Evolutionary conservation across 2,113 vertebrate species (phyloP).

Genomic region (Terrapene triunguis): DNA sequence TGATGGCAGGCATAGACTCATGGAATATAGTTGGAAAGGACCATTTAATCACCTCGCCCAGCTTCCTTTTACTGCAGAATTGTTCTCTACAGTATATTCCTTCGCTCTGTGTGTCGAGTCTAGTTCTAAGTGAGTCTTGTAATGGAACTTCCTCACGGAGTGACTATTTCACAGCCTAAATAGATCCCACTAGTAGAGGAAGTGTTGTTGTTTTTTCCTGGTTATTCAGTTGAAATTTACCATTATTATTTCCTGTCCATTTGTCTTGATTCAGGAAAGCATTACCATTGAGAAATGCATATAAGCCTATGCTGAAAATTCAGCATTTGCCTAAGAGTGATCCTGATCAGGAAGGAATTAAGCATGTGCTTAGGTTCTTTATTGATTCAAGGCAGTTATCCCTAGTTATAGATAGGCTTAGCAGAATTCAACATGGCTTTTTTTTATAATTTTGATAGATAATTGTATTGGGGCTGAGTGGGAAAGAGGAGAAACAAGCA

Average conservation of each 20-base stretch:
- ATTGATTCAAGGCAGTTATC: not conserved
- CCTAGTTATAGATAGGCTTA: not conserved
- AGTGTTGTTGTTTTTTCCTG: not conserved
- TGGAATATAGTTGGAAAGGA: not conserved
- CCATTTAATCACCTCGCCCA: not conserved
- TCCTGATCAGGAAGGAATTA: not conserved
- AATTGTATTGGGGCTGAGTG: too few relatives aligned
- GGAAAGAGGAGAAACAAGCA: too few relatives aligned
- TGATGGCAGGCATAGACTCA: not conserved
- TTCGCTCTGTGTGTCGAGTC: not conserved
- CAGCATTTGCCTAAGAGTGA: not conserved
- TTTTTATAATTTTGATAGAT: too few relatives aligned
- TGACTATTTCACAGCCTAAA: constrained; percentile 13
- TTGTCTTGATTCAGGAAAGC: not conserved
- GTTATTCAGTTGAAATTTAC: constrained; percentile 56
- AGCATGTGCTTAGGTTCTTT: not conserved
- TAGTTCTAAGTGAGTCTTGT: constrained; percentile 20
- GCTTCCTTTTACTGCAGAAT: not conserved
- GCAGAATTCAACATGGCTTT: too few relatives aligned
- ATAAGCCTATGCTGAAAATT: not conserved
- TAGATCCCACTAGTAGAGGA: constrained; percentile 26
- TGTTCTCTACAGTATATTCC: not conserved
- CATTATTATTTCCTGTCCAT: constrained; percentile 4
- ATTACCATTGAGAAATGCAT: not conserved
- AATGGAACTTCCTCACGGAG: not conserved